Conservation (phyloP, 2,888 invertebrate genomes). For the Coremacera marginata region DNA sequence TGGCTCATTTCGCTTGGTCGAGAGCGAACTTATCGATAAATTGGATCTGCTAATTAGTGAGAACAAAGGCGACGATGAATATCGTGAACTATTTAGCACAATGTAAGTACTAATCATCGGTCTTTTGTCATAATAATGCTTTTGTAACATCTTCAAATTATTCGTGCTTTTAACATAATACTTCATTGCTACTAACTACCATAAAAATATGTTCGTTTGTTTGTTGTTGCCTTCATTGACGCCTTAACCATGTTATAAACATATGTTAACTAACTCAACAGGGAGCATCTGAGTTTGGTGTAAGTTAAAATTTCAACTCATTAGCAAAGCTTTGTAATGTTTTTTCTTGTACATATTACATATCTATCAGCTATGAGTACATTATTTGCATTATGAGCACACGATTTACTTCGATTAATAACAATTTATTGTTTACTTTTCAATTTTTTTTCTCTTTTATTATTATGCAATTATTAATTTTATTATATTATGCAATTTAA, state of each 20-base stretch:
- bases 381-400: too few species aligned
- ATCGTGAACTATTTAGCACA: constrained; percentile 91
- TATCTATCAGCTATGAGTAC: too few species aligned
- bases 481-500: too few species aligned
- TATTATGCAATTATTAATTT: too few species aligned
- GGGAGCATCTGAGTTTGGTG: constrained; percentile 94
- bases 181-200: constrained; percentile 46
- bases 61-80: constrained; percentile 94
- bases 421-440: too few species aligned
- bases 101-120: constrained; percentile 80
- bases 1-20: constrained; percentile 91
- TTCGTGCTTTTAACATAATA: constrained; percentile 36
- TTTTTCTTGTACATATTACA: neutral
- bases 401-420: too few species aligned
- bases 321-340: constrained; percentile 38
- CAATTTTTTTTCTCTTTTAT: too few species aligned
- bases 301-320: constrained; percentile 74
- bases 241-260: constrained; percentile 48
- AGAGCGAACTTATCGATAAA: constrained; percentile 94
- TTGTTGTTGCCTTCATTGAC: constrained; percentile 41
- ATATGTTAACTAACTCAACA: constrained; percentile 62
- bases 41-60: constrained; percentile 92
- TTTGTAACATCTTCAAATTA: neutral
- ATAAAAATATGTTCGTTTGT: constrained; percentile 26
- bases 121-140: neutral